Evolutionary conservation across 2,113 vertebrate species (phyloP), one percentile per base, ranked within the genome.

Genomic region (Cyprinodon tularosa): DNA sequence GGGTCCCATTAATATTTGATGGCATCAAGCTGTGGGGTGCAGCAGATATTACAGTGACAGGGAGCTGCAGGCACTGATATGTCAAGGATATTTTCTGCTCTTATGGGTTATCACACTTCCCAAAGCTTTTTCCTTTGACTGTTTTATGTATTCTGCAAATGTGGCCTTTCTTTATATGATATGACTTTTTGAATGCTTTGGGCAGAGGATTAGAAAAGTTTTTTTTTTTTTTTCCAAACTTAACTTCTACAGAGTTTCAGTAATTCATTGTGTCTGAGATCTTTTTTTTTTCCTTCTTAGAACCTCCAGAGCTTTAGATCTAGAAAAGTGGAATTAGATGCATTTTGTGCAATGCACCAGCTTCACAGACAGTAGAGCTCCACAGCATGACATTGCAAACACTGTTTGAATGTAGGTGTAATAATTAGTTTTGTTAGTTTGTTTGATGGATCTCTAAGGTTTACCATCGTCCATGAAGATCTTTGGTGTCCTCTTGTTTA

Each of bases 1-100:
- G 77, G 81, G 74, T 81, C 78, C 78, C 85, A 90, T 93, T 85
- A 92, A 93, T 91, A 89, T 90, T 93, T 91, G 20, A 92, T 85
- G 71, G 78, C 92, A 79, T 87, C 82, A 85, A 91, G 81, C 84
- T 84, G 80, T 42, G 69, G 80, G 80, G 84, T 74, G 80, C 72
- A 84, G 83, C 75, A 86, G 80, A 85, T 90, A 90, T 92, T 83
- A 86, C 72, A 66, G 72, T 60, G 62, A 65, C 82, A 47, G 72
- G 66, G 36, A 50, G 74, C 85, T 77, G 77, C 68, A 74, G 70
- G 78, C 76, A 12, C 69, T 48, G 68, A 20, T 77, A 14, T 67
- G 44, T 69, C 78, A 60, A 36, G 29, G 62, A 50, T 59, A 48
- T 29, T 64, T 73, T 67, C 39, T 47, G 62, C 81, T 84, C 76